Conservation (phyloP, 2,113 vertebrate genomes). For the Limanda limanda region DNA sequence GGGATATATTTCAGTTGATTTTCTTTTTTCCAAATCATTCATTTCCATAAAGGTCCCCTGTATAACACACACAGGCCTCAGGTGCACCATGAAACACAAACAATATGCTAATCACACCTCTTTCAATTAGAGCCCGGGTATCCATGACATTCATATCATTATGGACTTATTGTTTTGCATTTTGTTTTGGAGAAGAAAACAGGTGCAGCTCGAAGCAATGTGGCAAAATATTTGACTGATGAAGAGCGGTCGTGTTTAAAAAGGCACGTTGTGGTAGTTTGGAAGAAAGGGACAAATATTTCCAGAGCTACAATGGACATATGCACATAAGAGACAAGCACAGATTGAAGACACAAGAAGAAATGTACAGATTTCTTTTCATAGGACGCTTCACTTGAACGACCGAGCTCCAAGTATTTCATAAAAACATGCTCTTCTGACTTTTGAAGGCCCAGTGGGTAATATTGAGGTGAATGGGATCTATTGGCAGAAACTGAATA, state of each 20-base stretch:
- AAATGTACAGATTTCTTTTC: too few species aligned
- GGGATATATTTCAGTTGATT: constrained; percentile 60
- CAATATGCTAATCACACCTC: constrained; percentile 72
- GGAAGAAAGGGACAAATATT: constrained; percentile 2
- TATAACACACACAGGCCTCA: constrained; percentile 45
- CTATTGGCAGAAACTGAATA: too few species aligned
- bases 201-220: constrained; percentile 35
- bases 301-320: too few species aligned
- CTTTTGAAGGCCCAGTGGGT: too few species aligned
- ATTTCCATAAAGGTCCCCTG: constrained; percentile 67
- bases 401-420: too few species aligned
- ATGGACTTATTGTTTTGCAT: constrained; percentile 52
- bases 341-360: too few species aligned
- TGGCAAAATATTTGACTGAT: constrained; percentile 19
- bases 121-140: constrained; percentile 61
- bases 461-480: too few species aligned
- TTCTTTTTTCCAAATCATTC: constrained; percentile 47
- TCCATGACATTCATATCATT: constrained; percentile 61
- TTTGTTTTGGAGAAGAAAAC: constrained; percentile 28
- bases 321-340: too few species aligned
- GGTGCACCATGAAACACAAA: constrained; percentile 59
- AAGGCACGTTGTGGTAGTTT: neutral
- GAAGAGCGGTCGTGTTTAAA: neutral
- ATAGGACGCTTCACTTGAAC: too few species aligned
- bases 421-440: too few species aligned